Evolutionary conservation across 2,888 invertebrate genomes (phyloP).

Genomic region (Argyra leucocephala): DNA sequence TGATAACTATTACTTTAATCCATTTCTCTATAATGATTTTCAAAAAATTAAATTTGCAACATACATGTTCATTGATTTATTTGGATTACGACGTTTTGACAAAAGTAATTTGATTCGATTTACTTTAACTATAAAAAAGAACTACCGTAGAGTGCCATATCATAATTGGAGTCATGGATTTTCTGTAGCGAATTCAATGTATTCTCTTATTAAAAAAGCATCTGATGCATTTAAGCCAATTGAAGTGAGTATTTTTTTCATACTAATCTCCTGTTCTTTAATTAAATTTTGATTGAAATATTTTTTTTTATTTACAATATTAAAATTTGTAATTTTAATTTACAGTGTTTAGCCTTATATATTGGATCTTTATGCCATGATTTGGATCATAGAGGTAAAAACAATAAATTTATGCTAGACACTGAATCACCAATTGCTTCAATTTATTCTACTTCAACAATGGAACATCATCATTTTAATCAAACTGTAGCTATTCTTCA

Average conservation of each 20-base stretch:
- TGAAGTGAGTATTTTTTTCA: conserved; percentile 46
- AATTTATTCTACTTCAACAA: conserved; percentile 75
- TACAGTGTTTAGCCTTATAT: conserved; percentile 59
- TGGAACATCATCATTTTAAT: conserved; percentile 84
- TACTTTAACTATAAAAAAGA: conserved; percentile 71
- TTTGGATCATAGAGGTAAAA: conserved; percentile 76
- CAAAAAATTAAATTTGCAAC: conserved; percentile 65
- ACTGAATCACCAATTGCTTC: conserved; percentile 72
- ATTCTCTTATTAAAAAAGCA: conserved; percentile 57
- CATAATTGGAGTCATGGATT: conserved; percentile 86
- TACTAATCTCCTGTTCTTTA: neutral
- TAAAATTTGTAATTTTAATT: neutral
- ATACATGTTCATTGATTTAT: conserved; percentile 67
- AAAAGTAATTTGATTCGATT: conserved; percentile 59
- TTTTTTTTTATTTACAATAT: neutral
- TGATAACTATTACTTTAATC: conserved; percentile 60
- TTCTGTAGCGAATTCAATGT: conserved; percentile 77
- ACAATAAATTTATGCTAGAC: conserved; percentile 77
- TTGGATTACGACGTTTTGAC: conserved; percentile 58
- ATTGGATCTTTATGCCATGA: conserved; percentile 78
- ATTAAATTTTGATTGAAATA: neutral
- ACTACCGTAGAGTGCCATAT: conserved; percentile 73
- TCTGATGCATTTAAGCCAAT: conserved; percentile 48
- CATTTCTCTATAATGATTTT: conserved; percentile 57
- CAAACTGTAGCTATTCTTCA: conserved; percentile 78